phyloP scores from a whole-genome alignment of 1,140 invertebrate genomes.

The silkworm (Bombyx mori) region ASM3026992v2 NC_085128.1:5818001-5818500 shows the following conservation, averaged over 20 bases:
- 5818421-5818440: no score
- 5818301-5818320: no score
- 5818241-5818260: conserved; percentile 75
- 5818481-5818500: no score
- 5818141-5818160: conserved; percentile 14
- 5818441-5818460: no score
- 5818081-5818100: conserved; percentile 58
- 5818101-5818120: not conserved
- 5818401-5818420: no score
- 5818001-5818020: conserved; percentile 72
- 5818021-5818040: conserved; percentile 74
- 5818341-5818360: no score
- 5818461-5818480: no score
- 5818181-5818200: conserved; percentile 81
- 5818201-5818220: conserved; percentile 86
- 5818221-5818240: conserved; percentile 85
- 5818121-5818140: conserved; percentile 1
- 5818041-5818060: conserved; percentile 76
- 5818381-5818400: no score
- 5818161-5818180: conserved; percentile 73
- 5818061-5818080: conserved; percentile 75
- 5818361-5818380: no score
- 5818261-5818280: conserved; percentile 70
- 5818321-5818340: no score
- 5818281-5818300: conserved; percentile 5